Evolutionary conservation across 2,888 invertebrate genomes (phyloP), one percentile per base, ranked within the genome.

Genomic region (Diogma glabrata): DNA sequence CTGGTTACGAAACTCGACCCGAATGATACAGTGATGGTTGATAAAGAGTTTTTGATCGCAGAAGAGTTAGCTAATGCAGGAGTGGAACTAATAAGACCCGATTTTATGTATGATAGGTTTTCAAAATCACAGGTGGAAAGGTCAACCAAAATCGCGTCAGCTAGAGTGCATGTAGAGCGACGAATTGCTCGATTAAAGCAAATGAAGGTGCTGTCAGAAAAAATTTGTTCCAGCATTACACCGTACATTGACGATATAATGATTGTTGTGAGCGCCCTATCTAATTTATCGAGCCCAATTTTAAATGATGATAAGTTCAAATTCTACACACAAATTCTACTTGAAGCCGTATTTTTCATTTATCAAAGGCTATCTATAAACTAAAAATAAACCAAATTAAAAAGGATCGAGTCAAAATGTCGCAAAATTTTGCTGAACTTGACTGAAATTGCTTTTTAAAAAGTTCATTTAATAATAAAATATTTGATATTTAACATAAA

Each of bases 21-120:
- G 19, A 46, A 33, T 4, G 46, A 51, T 33, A 46, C 51, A 12
- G 45, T 46, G 5, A 46, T 51, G 46, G 51, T 51, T 14, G 30
- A 33, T 33, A 36, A 51, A 36, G 47, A 38, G 10, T 47, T 47
- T 38, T 14, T 47, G 17, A 38, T 51, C 19, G 47, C 23, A 24
- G 24, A 51, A 16, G 47, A 51, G 19, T 33, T 51, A 6, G 19
- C 24, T 3, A 4, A 47, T 14, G 47, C 47, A n/a, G 51, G 51
- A 17, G 19, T 51, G 14, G 47, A 51, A 23, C 47, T 51, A 33
- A 26, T 51, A 10, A 20, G 48, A n/a, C 48, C 48, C 6, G 36
- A 5, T 14, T 36, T 36, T 7, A 2, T 6, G 4, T 36, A 14
- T 12, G 6, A 36, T 14, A 36, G n/a, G 16, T 8, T 36, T 36